These are phyloP conservation scores for Creontiades dilutus DNA, from an alignment of 2,888 invertebrate genomes.

Conservation along the genomic window DNA sequence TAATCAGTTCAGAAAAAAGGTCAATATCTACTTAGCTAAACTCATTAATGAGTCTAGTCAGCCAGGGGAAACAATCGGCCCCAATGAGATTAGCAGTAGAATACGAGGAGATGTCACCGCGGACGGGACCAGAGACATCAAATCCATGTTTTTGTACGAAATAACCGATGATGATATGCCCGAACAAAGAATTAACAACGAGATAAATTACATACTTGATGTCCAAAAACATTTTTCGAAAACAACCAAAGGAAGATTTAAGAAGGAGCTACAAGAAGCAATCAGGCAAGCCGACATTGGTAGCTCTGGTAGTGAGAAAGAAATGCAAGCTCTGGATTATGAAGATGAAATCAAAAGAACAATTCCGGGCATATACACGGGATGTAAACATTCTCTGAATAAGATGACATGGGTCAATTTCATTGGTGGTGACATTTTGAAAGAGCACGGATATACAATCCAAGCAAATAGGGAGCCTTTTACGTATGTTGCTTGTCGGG, in stretches of 20 bases:
- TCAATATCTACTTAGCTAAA: conserved; percentile 60
- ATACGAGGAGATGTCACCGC: background rate
- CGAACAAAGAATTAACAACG: conserved; percentile 42
- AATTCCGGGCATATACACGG: conserved; percentile 59
- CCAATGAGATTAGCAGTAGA: conserved; percentile 43
- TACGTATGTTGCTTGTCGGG: conserved; percentile 49
- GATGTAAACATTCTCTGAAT: conserved; percentile 51
- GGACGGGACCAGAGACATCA: background rate
- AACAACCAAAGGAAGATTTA: conserved; percentile 44
- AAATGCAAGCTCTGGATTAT: conserved; percentile 46
- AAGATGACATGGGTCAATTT: conserved; percentile 45
- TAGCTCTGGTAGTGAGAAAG: conserved; percentile 58
- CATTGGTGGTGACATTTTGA: conserved; percentile 54
- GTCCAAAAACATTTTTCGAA: conserved; percentile 6
- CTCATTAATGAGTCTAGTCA: conserved; percentile 61
- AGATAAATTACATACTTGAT: conserved; percentile 43
- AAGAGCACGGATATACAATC: conserved; percentile 60
- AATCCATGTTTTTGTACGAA: background rate
- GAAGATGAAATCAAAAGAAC: conserved; percentile 47
- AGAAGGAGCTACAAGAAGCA: conserved; percentile 56
- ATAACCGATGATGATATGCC: conserved; percentile 62
- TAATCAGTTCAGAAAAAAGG: conserved; percentile 18
- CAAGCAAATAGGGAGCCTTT: conserved; percentile 56
- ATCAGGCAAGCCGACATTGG: conserved; percentile 45
- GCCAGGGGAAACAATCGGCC: conserved; percentile 40